Conservation (phyloP, 1,140 invertebrate genomes). For the Drosophila orosa region DNA sequence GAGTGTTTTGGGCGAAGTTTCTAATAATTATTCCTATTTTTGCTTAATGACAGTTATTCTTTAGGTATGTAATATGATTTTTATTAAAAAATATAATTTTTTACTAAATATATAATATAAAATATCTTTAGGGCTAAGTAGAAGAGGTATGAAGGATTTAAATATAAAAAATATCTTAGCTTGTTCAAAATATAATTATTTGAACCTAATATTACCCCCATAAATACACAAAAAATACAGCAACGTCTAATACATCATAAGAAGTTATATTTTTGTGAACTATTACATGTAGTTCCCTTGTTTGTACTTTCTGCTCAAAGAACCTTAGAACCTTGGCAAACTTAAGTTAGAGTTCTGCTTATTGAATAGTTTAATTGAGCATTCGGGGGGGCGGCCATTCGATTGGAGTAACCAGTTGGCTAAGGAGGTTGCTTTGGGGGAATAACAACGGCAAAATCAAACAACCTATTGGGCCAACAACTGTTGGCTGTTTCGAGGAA, state of each 20-base stretch:
- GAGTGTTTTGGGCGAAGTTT: background rate
- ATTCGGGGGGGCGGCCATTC: background rate
- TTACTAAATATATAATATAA: too few species aligned
- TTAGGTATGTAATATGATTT: too few species aligned
- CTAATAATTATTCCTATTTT: background rate
- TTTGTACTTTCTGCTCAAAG: background rate
- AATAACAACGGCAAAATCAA: conserved; percentile 16
- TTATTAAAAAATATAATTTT: too few species aligned
- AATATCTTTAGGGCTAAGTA: background rate
- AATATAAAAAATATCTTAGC: too few species aligned
- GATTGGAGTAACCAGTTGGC: background rate
- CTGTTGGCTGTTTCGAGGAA: conserved; percentile 19
- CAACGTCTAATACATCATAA: background rate
- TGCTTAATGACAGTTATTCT: background rate
- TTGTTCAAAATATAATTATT: too few species aligned
- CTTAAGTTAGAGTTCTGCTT: background rate
- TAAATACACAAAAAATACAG: background rate
- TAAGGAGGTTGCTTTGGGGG: conserved; percentile 8
- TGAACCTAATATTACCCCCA: fast-evolving
- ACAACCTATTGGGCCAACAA: conserved; percentile 14
- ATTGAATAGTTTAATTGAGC: conserved; percentile 16
- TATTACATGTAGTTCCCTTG: too few species aligned
- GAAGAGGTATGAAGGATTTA: too few species aligned
- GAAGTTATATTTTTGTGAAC: background rate
- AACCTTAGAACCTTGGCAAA: background rate